Percentiles rank a stretch among this genome's conserved stretches.
These are phyloP conservation scores for Rallus crepitans DNA, from an alignment of 2,797 vertebrate genomes.

Conservation along the genomic window DNA sequence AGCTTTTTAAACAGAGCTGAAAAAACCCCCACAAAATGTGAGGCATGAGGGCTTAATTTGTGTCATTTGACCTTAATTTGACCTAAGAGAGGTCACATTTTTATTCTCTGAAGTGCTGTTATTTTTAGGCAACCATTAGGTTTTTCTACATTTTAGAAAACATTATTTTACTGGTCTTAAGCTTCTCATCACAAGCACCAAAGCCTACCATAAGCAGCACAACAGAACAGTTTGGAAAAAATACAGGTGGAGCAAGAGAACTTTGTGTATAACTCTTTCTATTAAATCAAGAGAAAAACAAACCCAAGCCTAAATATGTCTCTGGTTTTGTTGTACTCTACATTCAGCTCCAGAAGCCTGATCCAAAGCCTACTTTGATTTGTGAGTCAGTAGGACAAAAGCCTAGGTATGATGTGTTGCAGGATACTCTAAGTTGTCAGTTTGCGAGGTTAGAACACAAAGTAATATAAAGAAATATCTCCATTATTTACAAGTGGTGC, in stretches of 20 bases:
- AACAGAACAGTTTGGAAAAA: neutral
- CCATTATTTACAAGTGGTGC: neutral
- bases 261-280: neutral
- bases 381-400: neutral
- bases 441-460: fast-evolving
- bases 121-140: neutral
- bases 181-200: neutral
- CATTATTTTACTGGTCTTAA: neutral
- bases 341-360: neutral
- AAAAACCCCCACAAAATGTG: neutral
- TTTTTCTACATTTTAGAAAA: neutral
- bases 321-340: neutral
- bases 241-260: neutral
- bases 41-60: neutral
- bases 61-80: neutral
- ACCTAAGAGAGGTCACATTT: neutral
- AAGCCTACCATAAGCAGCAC: neutral
- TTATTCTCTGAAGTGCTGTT: neutral
- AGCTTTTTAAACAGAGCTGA: neutral
- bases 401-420: neutral
- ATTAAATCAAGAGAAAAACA: neutral
- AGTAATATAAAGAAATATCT: neutral
- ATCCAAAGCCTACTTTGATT: neutral
- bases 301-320: neutral
- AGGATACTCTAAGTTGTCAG: neutral